These are phyloP conservation scores for Tragelaphus scriptus DNA, from an alignment of 2,113 vertebrate genomes.

Conservation along the genomic window DNA sequence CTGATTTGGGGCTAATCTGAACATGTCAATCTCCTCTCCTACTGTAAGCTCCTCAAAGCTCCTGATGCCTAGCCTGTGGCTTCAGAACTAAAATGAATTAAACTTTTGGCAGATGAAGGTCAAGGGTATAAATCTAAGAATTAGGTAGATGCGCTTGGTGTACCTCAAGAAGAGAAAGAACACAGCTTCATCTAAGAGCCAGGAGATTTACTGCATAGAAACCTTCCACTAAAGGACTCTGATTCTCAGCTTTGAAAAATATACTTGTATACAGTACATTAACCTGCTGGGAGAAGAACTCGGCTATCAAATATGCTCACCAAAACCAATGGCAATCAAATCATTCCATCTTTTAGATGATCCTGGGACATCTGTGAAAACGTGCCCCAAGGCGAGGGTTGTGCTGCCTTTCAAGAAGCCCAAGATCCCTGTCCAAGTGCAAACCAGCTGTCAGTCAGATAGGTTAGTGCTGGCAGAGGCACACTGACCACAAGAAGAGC, in stretches of 20 bases:
- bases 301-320: not conserved
- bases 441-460: not conserved
- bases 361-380: not conserved
- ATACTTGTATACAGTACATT: not conserved
- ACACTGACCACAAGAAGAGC: not conserved
- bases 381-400: not conserved
- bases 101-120: not conserved
- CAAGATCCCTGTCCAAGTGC: not conserved
- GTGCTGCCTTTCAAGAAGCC: not conserved
- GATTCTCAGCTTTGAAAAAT: not conserved
- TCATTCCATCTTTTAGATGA: not conserved
- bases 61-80: not conserved
- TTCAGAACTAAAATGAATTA: not conserved
- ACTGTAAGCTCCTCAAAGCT: not conserved
- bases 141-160: not conserved
- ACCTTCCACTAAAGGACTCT: not conserved
- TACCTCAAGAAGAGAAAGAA: not conserved
- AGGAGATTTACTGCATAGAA: slow-evolving; percentile 33
- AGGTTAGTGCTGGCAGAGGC: not conserved
- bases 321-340: not conserved
- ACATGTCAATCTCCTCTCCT: not conserved
- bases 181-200: not conserved
- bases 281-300: not conserved
- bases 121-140: not conserved
- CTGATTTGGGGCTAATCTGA: not conserved